Evolutionary conservation across 1,140 invertebrate species (phyloP), one percentile per base, ranked within the genome.

Genomic region (Pseudomyrmex flavicornis): DNA sequence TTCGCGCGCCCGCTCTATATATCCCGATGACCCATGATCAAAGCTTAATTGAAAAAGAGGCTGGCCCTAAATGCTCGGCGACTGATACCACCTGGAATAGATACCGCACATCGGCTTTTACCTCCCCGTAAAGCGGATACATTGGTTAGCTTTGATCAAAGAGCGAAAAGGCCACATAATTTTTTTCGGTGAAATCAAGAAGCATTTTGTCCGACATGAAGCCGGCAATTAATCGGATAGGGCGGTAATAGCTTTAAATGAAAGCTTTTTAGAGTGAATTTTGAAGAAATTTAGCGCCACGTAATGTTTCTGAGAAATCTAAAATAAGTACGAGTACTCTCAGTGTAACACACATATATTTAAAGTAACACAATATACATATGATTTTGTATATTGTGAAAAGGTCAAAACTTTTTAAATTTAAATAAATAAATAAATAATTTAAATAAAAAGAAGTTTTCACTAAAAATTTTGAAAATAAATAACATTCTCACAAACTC

Each of bases 11-110:
- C 77, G 84, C 48, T 88, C 85, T 89, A 35, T 80, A 61, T 70
- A 91, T 87, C 83, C 70, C 75, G 85, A 82, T 70, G 44, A 74
- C 79, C 72, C 76, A 84, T 89, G 91, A 91, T 92, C 90, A 91
- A 90, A 92, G 90, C 89, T 92, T 92, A 89, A 92, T 92, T 92
- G 91, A 89, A 92, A 92, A 91, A 91, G 91, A 80, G 90, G 72
- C 46, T 13, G 54, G 46, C 26, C 74, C 59, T 85, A 65, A 89
- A 86, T 77, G 62, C 62, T 5, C 74, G 44, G 84, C 85, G 77
- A 89, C 63, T 86, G 87, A 89, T 89, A 88, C 74, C 85, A 62
- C 65, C 26, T 84, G 74, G 63, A 86, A 88, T 88, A 89, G 79
- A 88, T 89, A 88, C 77, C 63, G 68, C 63, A 15, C 74, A 20